A percentile compares a stretch with the other conserved stretches of the same genome.
phyloP scores from a whole-genome alignment of 2,113 vertebrate species.

The Leptocoma aspasia region DNA sequence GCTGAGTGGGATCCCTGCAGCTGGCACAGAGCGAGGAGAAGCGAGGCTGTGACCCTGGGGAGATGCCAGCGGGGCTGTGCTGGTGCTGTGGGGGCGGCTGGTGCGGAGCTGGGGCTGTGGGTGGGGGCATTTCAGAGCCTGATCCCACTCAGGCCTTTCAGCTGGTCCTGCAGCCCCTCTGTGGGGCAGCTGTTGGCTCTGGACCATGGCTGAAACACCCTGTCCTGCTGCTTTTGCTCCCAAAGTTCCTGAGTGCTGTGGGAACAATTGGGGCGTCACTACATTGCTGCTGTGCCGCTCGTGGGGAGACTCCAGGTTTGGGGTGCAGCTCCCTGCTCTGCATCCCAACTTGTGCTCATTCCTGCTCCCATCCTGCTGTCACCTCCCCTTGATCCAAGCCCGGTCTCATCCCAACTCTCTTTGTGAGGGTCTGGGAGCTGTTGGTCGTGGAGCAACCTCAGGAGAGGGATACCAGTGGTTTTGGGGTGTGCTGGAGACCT shows the following conservation, averaged over 20 bases:
- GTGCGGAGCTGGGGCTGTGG: fast-evolving
- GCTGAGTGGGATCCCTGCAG: not conserved
- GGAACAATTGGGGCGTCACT: fast-evolving
- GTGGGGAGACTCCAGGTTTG: fast-evolving
- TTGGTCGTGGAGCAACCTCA: fast-evolving
- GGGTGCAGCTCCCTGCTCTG: not conserved
- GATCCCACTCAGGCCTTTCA: not conserved
- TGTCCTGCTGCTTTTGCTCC: not conserved
- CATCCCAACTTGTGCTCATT: fast-evolving
- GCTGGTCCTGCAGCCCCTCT: not conserved
- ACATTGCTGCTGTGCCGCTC: fast-evolving
- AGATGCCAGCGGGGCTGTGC: fast-evolving
- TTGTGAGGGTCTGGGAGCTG: not conserved
- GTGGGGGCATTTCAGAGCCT: not conserved
- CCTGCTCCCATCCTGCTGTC: fast-evolving
- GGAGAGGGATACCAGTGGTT: not conserved
- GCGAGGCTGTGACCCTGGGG: not conserved
- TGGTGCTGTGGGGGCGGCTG: not conserved
- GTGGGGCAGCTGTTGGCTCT: not conserved
- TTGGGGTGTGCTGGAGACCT: not conserved
- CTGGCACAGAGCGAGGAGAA: not conserved
- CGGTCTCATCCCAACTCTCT: not conserved
- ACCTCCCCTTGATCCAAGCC: not conserved
- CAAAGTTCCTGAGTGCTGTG: fast-evolving
- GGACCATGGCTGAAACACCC: fast-evolving